Base-by-base conservation (phyloP, 2,888 invertebrate genomes). In the Conops quadrifasciatus region DNA sequence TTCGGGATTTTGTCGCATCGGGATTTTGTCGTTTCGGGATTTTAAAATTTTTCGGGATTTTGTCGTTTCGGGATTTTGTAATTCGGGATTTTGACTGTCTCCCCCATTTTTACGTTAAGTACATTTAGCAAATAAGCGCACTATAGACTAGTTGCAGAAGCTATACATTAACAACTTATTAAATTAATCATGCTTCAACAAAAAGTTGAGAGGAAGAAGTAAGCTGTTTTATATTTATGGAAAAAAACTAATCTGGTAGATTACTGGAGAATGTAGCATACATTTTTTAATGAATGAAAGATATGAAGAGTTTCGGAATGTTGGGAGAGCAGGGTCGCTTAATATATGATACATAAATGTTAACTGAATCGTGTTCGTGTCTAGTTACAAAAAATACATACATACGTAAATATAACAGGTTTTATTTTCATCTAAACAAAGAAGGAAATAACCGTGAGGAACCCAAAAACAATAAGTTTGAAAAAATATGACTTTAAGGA, bases 231-330 rank as follows among this genome's bases (percentile, higher is more conserved):
- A n/a, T n/a, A n/a, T n/a, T n/a, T n/a, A n/a, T n/a, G n/a, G n/a
- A n/a, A n/a, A n/a, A n/a, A n/a, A n/a, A n/a, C n/a, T n/a, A n/a
- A n/a, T n/a, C n/a, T n/a, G n/a, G n/a, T n/a, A n/a, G n/a, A n/a
- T n/a, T n/a, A n/a, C n/a, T n/a, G n/a, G n/a, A n/a, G n/a, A n/a
- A 62, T n/a, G 7, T 19, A 36, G 43, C 28, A 62, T 30, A 16
- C 36, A 2, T 24, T 60, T 51, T 51, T 28, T 59, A 16, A 51
- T 36, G 62, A 60, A 60, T 49, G 26, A 7, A 62, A 69, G 43
- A 28, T 43, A 53, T 49, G 49, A 49, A 19, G 49, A 11, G n/a
- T 15, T 15, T 19, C 2, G 49, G 49, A 49, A 19, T n/a, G 2
- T 49, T 15, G 49, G 49, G 19, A 49, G 49, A 49, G 49, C 49